Conservation (phyloP, 2,113 vertebrate species). For the Microtus pennsylvanicus region DNA sequence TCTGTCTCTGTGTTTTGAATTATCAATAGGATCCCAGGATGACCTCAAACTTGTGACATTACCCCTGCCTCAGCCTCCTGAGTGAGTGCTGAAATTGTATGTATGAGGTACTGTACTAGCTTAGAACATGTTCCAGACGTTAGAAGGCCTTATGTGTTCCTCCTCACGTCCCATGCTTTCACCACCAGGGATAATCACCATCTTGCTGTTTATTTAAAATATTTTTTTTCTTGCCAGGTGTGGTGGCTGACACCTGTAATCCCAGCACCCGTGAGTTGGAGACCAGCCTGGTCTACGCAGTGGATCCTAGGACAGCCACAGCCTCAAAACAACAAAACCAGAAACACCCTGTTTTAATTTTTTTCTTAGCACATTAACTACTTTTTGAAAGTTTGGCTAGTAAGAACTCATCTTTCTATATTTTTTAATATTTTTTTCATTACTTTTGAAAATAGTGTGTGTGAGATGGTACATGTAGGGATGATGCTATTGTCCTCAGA, state of each 20-base stretch:
- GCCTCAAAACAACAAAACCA: background rate
- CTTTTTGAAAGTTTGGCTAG: background rate
- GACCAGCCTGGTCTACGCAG: background rate
- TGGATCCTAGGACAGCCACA: background rate
- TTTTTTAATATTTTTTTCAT: background rate
- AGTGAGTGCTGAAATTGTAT: too few species aligned
- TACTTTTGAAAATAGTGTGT: background rate
- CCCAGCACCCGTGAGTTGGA: background rate
- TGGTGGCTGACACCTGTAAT: background rate
- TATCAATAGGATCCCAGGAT: background rate
- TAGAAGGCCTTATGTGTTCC: background rate
- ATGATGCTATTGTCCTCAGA: background rate
- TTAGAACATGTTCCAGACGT: background rate
- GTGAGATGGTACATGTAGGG: too few species aligned
- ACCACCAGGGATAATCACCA: background rate
- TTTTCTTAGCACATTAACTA: background rate
- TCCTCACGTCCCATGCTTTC: background rate
- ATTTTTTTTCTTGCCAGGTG: background rate
- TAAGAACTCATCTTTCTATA: background rate
- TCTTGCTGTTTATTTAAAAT: conserved; percentile 42
- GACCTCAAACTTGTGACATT: background rate
- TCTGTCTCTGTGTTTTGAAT: background rate
- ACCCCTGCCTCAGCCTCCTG: background rate
- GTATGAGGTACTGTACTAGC: background rate
- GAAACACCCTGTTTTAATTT: background rate